Conservation (phyloP, 2,888 invertebrate genomes). For the Drosophila sordidula region DNA sequence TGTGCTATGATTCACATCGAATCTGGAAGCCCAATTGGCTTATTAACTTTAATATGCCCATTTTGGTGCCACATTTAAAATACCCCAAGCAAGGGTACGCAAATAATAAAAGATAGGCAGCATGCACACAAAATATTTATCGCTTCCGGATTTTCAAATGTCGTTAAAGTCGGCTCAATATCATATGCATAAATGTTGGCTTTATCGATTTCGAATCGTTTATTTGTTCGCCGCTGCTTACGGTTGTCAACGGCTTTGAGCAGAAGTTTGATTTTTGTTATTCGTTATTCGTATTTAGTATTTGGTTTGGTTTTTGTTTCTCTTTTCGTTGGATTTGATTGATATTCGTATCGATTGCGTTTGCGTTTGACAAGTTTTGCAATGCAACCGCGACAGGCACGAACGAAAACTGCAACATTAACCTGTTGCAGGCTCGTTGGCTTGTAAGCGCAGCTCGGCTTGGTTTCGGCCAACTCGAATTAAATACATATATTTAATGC, state of each 20-base stretch:
- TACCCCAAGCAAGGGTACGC: background rate
- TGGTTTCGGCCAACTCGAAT: conserved; percentile 74
- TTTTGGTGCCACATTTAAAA: background rate
- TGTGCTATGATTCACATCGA: too few relatives aligned
- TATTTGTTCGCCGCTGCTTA: conserved; percentile 59
- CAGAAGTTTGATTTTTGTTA: conserved; percentile 42
- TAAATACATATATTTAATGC: conserved; percentile 80
- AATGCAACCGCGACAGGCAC: conserved; percentile 56
- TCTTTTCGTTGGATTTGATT: conserved; percentile 70
- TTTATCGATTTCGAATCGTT: conserved; percentile 62
- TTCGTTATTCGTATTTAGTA: conserved; percentile 9
- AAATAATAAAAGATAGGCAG: conserved; percentile 43
- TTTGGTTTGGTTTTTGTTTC: conserved; percentile 11
- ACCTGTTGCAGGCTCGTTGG: conserved; percentile 51
- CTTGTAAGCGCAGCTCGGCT: conserved; percentile 22
- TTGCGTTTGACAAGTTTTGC: conserved; percentile 81
- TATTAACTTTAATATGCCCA: too few relatives aligned
- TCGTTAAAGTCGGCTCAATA: conserved; percentile 61
- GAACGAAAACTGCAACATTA: conserved; percentile 32
- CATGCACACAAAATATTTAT: conserved; percentile 68
- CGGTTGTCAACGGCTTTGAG: conserved; percentile 69
- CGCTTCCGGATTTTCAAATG: conserved; percentile 77
- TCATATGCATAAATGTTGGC: conserved; percentile 75
- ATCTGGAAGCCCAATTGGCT: too few relatives aligned
- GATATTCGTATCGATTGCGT: conserved; percentile 83